Conservation (phyloP, 2,888 invertebrate species). For the Chloromyia formosa region DNA sequence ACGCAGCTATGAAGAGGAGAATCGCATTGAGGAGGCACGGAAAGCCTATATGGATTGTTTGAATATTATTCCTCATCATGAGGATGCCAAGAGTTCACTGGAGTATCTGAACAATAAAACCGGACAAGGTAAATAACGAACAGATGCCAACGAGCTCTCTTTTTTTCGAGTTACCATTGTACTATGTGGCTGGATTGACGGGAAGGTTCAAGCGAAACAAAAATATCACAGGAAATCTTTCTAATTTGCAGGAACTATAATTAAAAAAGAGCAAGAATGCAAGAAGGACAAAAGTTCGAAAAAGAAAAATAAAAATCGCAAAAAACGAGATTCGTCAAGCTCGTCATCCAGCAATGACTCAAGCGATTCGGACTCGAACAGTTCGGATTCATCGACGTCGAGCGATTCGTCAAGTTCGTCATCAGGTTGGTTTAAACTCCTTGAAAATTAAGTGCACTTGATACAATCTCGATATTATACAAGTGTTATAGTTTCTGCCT, state of each 20-base stretch:
- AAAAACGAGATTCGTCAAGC: slow-evolving; percentile 69
- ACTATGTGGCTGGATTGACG: no score
- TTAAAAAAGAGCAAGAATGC: slow-evolving; percentile 60
- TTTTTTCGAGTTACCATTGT: slow-evolving; percentile 65
- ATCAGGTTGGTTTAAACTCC: slow-evolving; percentile 44
- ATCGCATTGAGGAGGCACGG: slow-evolving; percentile 83
- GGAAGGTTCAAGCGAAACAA: no score
- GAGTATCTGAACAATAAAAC: slow-evolving; percentile 81
- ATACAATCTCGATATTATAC: slow-evolving; percentile 19
- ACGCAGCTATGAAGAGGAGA: slow-evolving; percentile 87
- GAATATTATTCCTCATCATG: slow-evolving; percentile 84
- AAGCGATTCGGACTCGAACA: slow-evolving; percentile 72
- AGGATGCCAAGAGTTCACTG: slow-evolving; percentile 85
- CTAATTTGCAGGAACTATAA: background rate
- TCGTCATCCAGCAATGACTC: slow-evolving; percentile 61
- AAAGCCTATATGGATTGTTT: slow-evolving; percentile 87
- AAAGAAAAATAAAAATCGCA: slow-evolving; percentile 71
- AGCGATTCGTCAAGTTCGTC: slow-evolving; percentile 55
- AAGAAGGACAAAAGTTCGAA: slow-evolving; percentile 70
- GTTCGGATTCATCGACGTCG: slow-evolving; percentile 73
- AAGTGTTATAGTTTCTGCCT: background rate
- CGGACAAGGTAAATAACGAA: slow-evolving; percentile 67
- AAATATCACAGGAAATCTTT: no score
- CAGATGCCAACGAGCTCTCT: slow-evolving; percentile 71
- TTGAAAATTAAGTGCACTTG: slow-evolving; percentile 22